phyloP scores from a whole-genome alignment of 2,888 invertebrate species.

The Heliothis peltigera region DNA sequence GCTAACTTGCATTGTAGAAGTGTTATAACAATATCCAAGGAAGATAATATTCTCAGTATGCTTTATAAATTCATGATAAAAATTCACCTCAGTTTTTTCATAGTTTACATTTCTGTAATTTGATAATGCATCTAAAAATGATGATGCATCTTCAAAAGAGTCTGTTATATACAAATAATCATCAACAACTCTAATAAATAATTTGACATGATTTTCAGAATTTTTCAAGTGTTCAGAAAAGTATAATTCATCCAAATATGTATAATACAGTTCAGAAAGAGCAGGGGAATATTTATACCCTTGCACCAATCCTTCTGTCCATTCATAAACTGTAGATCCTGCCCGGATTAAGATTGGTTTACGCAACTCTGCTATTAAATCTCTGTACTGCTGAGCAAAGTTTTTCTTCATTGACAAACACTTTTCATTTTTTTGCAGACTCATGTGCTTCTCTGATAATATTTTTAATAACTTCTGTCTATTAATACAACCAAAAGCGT shows the following conservation, averaged over 20 bases:
- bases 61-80: constrained; percentile 72
- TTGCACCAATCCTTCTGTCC: constrained; percentile 85
- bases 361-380: constrained; percentile 77
- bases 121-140: constrained; percentile 78
- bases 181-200: constrained; percentile 85
- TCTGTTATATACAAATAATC: constrained; percentile 87
- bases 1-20: constrained; percentile 78
- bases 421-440: constrained; percentile 73
- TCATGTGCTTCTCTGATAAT: constrained; percentile 71
- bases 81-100: constrained; percentile 83
- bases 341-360: constrained; percentile 82
- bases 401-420: constrained; percentile 73
- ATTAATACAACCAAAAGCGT: constrained; percentile 87
- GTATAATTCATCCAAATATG: constrained; percentile 78
- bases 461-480: constrained; percentile 77
- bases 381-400: constrained; percentile 76
- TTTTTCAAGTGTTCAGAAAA: constrained; percentile 71
- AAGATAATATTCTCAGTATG: constrained; percentile 78
- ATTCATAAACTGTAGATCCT: constrained; percentile 85
- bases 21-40: constrained; percentile 82
- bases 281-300: constrained; percentile 88
- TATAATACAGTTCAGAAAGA: constrained; percentile 85
- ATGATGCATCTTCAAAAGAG: constrained; percentile 76
- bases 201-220: constrained; percentile 66
- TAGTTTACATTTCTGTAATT: constrained; percentile 84